Evolutionary conservation across 1,140 invertebrate species (phyloP).

Genomic region (Danaus plexippus): DNA sequence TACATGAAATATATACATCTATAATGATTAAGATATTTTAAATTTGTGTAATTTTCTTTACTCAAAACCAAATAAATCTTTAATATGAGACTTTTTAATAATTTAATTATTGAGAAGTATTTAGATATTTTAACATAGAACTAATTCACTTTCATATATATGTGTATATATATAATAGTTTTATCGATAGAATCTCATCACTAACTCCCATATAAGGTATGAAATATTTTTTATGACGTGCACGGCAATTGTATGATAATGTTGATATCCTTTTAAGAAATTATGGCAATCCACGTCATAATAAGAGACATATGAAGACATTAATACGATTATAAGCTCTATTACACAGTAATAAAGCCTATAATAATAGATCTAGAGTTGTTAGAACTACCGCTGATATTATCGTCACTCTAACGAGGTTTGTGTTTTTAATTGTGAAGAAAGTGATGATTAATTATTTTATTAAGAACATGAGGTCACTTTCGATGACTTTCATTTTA

Average conservation of each 20-base stretch:
- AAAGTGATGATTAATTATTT: slow-evolving; percentile 15
- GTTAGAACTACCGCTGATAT: slow-evolving; percentile 19
- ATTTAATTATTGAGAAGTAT: no score
- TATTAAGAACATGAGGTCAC: neutral
- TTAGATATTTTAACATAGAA: no score
- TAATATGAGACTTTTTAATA: no score
- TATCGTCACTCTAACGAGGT: slow-evolving; percentile 21
- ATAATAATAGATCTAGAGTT: neutral
- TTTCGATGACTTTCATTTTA: no score
- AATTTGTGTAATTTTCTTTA: no score
- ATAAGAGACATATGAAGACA: slow-evolving; percentile 16
- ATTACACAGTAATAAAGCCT: slow-evolving; percentile 19
- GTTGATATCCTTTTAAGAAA: slow-evolving; percentile 45
- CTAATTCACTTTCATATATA: no score
- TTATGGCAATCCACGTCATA: slow-evolving; percentile 53
- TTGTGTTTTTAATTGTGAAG: slow-evolving; percentile 24
- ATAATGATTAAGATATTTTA: no score
- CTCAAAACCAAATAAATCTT: no score
- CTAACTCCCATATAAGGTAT: slow-evolving; percentile 25
- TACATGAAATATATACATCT: no score
- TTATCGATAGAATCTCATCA: slow-evolving; percentile 28
- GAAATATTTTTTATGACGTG: slow-evolving; percentile 46
- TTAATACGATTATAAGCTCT: slow-evolving; percentile 24
- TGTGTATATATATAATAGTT: no score
- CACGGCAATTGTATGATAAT: slow-evolving; percentile 62